A percentile compares a stretch with the other conserved stretches of the same genome.
These are phyloP conservation scores for Cryptus armator DNA, from an alignment of 2,888 invertebrate genomes.

Conservation along the genomic window DNA sequence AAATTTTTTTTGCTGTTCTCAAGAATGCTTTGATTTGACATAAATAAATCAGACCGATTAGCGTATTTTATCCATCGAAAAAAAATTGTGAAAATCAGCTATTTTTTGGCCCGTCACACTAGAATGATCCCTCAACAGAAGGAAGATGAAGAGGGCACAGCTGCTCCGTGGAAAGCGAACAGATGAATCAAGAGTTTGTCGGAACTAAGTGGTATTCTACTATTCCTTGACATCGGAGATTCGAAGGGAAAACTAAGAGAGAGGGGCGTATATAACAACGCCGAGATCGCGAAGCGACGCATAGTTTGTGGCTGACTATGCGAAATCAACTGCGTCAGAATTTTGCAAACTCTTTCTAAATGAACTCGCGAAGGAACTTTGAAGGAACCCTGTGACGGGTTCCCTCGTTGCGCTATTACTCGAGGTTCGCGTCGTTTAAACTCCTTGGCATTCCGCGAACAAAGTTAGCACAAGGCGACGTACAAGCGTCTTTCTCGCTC, in stretches of 20 bases:
- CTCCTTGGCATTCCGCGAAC: not conserved
- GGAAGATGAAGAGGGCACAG: not conserved
- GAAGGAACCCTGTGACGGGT: slow-evolving; percentile 40
- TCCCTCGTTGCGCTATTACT: slow-evolving; percentile 36
- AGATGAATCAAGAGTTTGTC: not conserved
- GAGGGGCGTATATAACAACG: slow-evolving; percentile 19
- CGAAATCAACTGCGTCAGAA: slow-evolving; percentile 55
- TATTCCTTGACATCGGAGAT: slow-evolving; percentile 22
- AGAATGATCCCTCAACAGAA: not conserved
- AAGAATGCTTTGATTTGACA: too few relatives aligned
- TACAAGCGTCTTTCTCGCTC: not conserved
- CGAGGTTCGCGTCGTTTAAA: slow-evolving; percentile 2
- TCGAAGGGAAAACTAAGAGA: slow-evolving; percentile 14
- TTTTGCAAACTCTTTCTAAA: slow-evolving; percentile 56
- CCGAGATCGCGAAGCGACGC: slow-evolving; percentile 12
- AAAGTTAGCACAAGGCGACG: slow-evolving; percentile 13
- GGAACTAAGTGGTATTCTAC: slow-evolving; percentile 9
- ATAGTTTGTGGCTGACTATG: slow-evolving; percentile 34
- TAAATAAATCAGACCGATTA: too few relatives aligned
- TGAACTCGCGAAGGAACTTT: slow-evolving; percentile 62
- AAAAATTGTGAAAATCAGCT: too few relatives aligned
- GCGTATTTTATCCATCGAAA: too few relatives aligned
- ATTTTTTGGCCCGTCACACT: too few relatives aligned
- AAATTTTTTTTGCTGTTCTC: too few relatives aligned
- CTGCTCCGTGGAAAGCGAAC: not conserved